Evolutionary conservation across 2,888 invertebrate genomes (phyloP).

Genomic region (Amphipyra berbera): DNA sequence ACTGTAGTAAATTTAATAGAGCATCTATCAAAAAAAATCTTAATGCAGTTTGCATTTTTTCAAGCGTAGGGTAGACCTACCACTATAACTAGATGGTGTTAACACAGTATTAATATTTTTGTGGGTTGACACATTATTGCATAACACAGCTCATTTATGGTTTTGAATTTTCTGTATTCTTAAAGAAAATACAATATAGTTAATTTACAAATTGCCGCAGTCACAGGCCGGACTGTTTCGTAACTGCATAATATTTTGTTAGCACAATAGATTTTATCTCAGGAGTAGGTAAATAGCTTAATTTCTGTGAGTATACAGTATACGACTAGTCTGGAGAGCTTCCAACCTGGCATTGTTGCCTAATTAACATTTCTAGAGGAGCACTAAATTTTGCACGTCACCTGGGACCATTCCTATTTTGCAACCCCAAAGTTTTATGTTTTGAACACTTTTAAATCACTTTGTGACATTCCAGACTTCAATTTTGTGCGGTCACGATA

Average conservation of each 20-base stretch:
- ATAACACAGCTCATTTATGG: too few relatives aligned
- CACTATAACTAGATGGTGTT: too few relatives aligned
- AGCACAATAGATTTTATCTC: background rate
- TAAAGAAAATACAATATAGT: too few relatives aligned
- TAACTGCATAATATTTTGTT: slow-evolving; percentile 1
- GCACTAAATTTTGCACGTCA: slow-evolving; percentile 31
- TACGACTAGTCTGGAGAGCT: slow-evolving; percentile 8
- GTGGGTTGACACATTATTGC: too few relatives aligned
- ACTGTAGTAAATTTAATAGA: too few relatives aligned
- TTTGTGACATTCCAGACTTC: slow-evolving; percentile 15
- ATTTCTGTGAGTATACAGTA: background rate
- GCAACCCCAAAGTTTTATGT: slow-evolving; percentile 28
- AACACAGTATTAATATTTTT: too few relatives aligned
- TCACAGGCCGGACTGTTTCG: background rate
- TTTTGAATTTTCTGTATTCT: too few relatives aligned
- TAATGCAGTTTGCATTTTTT: too few relatives aligned
- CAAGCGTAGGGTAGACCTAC: too few relatives aligned
- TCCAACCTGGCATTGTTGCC: slow-evolving; percentile 29
- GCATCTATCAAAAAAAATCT: too few relatives aligned
- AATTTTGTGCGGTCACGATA: slow-evolving; percentile 15
- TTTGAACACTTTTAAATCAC: slow-evolving; percentile 27
- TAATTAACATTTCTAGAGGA: slow-evolving; percentile 45
- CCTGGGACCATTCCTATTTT: slow-evolving; percentile 30
- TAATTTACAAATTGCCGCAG: background rate
- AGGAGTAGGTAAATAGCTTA: slow-evolving; percentile 3